Evolutionary conservation across 2,113 vertebrate species (phyloP).

Genomic region (Apteryx owenii): DNA sequence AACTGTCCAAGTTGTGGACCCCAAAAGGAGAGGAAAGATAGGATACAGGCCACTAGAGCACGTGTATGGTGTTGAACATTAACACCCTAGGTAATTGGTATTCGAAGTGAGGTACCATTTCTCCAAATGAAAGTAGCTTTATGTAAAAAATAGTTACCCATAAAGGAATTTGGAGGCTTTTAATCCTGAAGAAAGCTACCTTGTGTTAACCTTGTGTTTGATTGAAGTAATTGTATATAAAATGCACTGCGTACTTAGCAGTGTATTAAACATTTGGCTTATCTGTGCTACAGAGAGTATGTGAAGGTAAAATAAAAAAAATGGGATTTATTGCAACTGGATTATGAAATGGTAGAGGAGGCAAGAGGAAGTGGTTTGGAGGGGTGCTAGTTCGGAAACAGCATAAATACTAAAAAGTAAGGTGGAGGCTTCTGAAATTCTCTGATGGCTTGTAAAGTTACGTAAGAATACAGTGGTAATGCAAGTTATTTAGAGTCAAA

Average conservation of each 20-base stretch:
- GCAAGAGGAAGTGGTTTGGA: background rate
- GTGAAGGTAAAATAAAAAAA: background rate
- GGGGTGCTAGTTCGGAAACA: background rate
- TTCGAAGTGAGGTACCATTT: background rate
- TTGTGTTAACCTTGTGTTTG: background rate
- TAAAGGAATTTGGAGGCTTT: background rate
- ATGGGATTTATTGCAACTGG: background rate
- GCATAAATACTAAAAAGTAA: background rate
- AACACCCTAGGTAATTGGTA: background rate
- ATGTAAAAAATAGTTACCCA: background rate
- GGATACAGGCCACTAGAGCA: background rate
- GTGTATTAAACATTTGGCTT: background rate
- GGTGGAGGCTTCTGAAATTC: background rate
- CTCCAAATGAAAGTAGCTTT: background rate
- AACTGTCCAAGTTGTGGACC: background rate
- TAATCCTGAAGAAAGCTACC: background rate
- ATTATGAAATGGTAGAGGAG: background rate
- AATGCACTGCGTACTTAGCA: no score
- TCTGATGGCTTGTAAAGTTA: background rate
- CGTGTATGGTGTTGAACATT: background rate
- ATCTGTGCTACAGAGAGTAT: background rate
- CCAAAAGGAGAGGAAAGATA: background rate
- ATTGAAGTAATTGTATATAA: background rate
- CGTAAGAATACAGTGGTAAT: background rate
- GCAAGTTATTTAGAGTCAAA: background rate